phyloP scores from a whole-genome alignment of 2,113 vertebrate genomes.

The Apodemus sylvaticus region DNA sequence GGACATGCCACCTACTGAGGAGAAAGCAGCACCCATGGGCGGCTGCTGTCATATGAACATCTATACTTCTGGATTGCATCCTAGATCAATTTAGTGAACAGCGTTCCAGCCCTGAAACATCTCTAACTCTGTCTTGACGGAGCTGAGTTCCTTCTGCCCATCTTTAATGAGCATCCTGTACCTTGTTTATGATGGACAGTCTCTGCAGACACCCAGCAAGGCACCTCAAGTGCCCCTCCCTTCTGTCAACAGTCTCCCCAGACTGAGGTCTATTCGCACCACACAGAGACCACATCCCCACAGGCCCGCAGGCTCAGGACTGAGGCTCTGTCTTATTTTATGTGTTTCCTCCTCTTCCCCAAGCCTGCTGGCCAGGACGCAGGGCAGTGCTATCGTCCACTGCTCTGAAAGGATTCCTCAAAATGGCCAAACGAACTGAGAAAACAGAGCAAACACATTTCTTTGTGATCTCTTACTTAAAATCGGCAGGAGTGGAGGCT shows the following conservation, averaged over 20 bases:
- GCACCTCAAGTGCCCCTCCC: neutral
- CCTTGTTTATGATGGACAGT: neutral
- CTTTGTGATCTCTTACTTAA: neutral
- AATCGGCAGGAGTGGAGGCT: neutral
- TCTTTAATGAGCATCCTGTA: neutral
- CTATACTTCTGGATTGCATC: neutral
- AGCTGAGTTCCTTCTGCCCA: neutral
- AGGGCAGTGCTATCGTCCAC: neutral
- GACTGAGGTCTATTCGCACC: neutral
- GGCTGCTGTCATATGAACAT: neutral
- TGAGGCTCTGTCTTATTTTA: neutral
- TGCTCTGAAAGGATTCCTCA: neutral
- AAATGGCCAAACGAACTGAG: neutral
- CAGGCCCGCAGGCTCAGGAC: neutral
- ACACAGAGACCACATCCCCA: fast-evolving
- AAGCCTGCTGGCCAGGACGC: too few relatives aligned
- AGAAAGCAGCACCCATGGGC: neutral
- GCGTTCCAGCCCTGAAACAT: neutral
- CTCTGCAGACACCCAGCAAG: too few relatives aligned
- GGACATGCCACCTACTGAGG: neutral
- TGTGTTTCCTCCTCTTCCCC: neutral
- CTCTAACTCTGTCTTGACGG: too few relatives aligned
- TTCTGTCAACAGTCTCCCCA: neutral
- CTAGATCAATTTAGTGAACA: neutral
- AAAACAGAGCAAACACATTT: neutral